These are phyloP conservation scores for Dipus sagitta DNA, from an alignment of 2,797 vertebrate species.

Conservation along the genomic window DNA sequence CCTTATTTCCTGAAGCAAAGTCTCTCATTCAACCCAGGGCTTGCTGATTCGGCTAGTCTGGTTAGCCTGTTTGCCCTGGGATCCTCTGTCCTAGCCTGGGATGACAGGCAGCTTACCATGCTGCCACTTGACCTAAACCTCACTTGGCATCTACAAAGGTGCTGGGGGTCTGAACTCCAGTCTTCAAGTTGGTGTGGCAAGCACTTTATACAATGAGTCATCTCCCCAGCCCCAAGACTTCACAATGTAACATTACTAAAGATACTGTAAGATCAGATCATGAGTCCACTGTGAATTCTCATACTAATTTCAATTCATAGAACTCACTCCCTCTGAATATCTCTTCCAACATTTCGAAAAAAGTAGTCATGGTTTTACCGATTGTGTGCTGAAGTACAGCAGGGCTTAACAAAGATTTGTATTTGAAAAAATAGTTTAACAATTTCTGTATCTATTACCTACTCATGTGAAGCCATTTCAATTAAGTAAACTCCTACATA, in stretches of 20 bases:
- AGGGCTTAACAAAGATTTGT: background rate
- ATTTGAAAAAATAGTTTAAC: slow-evolving; percentile 10
- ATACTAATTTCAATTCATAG: background rate
- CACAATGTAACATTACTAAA: background rate
- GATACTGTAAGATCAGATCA: background rate
- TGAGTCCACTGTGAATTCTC: background rate
- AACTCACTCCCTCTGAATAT: slow-evolving; percentile 25
- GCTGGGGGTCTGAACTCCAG: no score
- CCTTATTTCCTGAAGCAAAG: no score
- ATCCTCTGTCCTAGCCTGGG: no score
- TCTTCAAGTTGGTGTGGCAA: no score
- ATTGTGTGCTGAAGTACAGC: background rate
- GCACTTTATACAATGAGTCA: no score
- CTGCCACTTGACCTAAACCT: no score
- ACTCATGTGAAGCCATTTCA: slow-evolving; percentile 39
- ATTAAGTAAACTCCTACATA: slow-evolving; percentile 15
- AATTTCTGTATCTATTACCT: slow-evolving; percentile 16
- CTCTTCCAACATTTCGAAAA: slow-evolving; percentile 46
- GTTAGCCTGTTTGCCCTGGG: no score
- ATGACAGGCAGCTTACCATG: no score
- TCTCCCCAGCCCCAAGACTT: background rate
- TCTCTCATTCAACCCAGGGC: no score
- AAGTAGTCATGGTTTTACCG: slow-evolving; percentile 26
- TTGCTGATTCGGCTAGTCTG: no score
- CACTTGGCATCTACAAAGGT: no score